These are phyloP conservation scores for Platichthys flesus DNA, from an alignment of 2,113 vertebrate genomes.

Conservation along the genomic window DNA sequence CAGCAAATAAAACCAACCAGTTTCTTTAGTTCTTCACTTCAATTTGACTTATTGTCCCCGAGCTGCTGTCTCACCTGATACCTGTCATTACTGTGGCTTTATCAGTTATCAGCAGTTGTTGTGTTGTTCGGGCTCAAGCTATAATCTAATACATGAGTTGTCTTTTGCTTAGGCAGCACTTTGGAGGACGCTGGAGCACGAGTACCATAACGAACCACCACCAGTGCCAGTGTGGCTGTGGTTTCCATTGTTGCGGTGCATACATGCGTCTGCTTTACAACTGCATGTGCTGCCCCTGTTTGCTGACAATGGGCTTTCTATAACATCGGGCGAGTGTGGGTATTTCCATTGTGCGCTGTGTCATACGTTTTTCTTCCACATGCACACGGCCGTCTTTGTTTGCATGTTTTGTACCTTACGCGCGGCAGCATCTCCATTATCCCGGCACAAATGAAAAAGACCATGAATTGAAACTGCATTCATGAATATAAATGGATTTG, in stretches of 20 bases:
- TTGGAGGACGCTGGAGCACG: neutral
- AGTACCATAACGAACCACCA: neutral
- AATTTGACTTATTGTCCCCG: neutral
- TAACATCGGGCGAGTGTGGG: slow-evolving; percentile 8
- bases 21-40: too few relatives aligned
- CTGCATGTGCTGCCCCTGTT: slow-evolving; percentile 16
- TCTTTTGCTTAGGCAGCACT: slow-evolving; percentile 24
- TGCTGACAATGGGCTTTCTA: slow-evolving; percentile 43
- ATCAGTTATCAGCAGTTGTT: neutral
- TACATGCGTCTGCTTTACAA: slow-evolving; percentile 26
- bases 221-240: slow-evolving; percentile 5
- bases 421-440: slow-evolving; percentile 20
- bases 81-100: neutral
- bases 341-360: slow-evolving; percentile 21
- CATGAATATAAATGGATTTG: neutral
- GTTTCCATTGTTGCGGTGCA: slow-evolving; percentile 22
- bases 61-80: neutral
- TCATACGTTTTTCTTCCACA: neutral
- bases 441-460: slow-evolving; percentile 5
- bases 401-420: slow-evolving; percentile 16
- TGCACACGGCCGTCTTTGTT: slow-evolving; percentile 22
- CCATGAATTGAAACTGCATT: slow-evolving; percentile 19
- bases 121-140: neutral
- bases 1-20: too few relatives aligned
- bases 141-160: slow-evolving; percentile 3